Percentiles rank a stretch among this genome's conserved stretches.
Conservation (phyloP, 2,888 invertebrate genomes). For the Melanophora roralis region DNA sequence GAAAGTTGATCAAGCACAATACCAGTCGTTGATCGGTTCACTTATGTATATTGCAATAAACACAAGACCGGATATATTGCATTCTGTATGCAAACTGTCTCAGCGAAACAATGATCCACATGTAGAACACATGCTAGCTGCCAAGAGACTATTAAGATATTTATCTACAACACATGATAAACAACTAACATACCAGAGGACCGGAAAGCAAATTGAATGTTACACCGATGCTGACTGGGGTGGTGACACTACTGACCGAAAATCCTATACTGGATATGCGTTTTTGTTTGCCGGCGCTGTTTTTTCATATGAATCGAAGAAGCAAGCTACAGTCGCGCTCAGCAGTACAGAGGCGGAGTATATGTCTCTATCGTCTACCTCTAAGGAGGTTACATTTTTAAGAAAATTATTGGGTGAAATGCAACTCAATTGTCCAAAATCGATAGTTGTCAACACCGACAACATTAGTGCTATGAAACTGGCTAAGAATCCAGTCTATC, state of each 20-base stretch:
- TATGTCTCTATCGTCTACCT: constrained; percentile 39
- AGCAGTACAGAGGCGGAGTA: constrained; percentile 56
- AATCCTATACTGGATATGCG: constrained; percentile 49
- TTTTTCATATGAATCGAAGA: constrained; percentile 57
- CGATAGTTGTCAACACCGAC: background rate
- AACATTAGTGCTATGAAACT: constrained; percentile 29
- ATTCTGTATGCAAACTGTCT: background rate
- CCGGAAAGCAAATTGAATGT: background rate
- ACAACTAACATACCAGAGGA: constrained; percentile 6
- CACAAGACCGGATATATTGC: constrained; percentile 20
- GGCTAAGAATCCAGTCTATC: constrained; percentile 51
- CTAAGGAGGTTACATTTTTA: constrained; percentile 49
- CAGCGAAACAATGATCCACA: constrained; percentile 13
- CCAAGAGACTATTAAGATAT: constrained; percentile 8
- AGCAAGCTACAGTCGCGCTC: constrained; percentile 37
- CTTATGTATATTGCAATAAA: constrained; percentile 15
- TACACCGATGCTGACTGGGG: constrained; percentile 60
- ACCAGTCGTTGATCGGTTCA: constrained; percentile 3
- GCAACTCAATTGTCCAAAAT: background rate
- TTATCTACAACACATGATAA: constrained; percentile 9
- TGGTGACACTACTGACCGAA: constrained; percentile 32
- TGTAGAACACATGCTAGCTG: constrained; percentile 1
- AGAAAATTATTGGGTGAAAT: constrained; percentile 5
- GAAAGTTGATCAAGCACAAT: background rate
- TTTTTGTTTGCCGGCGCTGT: constrained; percentile 46